phyloP scores from a whole-genome alignment of 2,113 vertebrate species.

The Embiotoca jacksoni region DNA sequence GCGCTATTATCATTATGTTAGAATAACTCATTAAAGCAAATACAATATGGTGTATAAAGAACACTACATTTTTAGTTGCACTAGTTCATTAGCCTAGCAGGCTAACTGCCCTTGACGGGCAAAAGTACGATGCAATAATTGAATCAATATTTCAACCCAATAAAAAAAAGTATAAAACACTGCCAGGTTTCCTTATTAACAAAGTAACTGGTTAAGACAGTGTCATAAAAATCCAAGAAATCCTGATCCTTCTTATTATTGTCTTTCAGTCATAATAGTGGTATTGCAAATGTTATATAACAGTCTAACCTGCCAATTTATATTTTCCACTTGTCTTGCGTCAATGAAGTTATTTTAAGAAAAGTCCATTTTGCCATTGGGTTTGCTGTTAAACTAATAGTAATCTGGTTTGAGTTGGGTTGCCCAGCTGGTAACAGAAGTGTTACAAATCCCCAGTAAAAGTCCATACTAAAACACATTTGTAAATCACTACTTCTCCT shows the following conservation, averaged over 20 bases:
- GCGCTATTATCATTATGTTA: neutral
- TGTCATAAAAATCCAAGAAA: neutral
- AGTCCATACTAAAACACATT: neutral
- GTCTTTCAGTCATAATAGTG: neutral
- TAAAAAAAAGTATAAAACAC: no score
- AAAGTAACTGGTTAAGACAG: neutral
- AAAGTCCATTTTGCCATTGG: neutral
- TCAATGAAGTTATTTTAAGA: neutral
- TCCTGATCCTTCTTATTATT: neutral
- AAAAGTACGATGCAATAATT: no score
- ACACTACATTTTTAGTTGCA: no score
- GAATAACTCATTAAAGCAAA: no score
- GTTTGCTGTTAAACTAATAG: neutral
- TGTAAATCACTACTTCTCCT: neutral
- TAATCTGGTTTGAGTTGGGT: neutral
- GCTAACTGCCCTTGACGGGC: no score
- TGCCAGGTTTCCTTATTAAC: no score
- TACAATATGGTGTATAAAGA: no score
- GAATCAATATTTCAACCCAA: no score
- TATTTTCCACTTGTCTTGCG: neutral
- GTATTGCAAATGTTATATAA: neutral
- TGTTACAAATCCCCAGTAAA: neutral
- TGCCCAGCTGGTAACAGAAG: neutral
- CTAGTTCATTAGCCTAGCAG: no score
- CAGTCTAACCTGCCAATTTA: neutral